These are phyloP conservation scores for Hydrotaea diabolus DNA, from an alignment of 2,888 invertebrate species.

Conservation along the genomic window DNA sequence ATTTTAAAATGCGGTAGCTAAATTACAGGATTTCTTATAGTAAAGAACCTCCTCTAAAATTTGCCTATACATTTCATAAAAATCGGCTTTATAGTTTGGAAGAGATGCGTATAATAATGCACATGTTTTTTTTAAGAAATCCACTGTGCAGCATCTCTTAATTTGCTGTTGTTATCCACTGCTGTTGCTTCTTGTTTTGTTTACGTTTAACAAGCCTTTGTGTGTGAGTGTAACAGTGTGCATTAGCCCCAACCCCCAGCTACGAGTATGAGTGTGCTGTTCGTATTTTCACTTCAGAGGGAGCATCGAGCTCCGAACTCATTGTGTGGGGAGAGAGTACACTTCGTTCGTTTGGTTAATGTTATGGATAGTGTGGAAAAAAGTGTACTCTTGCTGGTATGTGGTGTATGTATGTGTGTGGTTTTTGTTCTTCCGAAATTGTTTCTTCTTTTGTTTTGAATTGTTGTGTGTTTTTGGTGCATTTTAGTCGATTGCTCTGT, in stretches of 20 bases:
- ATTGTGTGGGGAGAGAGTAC: neutral
- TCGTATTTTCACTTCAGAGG: constrained; percentile 7
- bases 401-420: neutral
- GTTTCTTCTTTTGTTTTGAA: constrained; percentile 39
- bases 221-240: neutral
- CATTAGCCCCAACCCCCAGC: neutral
- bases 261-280: constrained; percentile 19
- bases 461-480: constrained; percentile 31
- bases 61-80: too few relatives aligned
- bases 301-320: neutral
- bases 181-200: constrained; percentile 33
- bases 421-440: constrained; percentile 27
- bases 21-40: too few relatives aligned
- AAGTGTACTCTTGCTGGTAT: constrained; percentile 34
- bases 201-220: constrained; percentile 60
- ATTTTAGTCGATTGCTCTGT: neutral
- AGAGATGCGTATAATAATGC: too few relatives aligned
- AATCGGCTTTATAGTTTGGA: too few relatives aligned
- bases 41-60: too few relatives aligned
- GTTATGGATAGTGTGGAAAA: constrained; percentile 11
- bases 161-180: neutral
- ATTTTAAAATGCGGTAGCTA: too few relatives aligned
- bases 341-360: neutral
- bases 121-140: too few relatives aligned
- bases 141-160: neutral